Percentiles rank a stretch among this genome's conserved stretches.
Evolutionary conservation across 2,888 invertebrate species (phyloP).

Genomic region (Callyntrura sp.): DNA sequence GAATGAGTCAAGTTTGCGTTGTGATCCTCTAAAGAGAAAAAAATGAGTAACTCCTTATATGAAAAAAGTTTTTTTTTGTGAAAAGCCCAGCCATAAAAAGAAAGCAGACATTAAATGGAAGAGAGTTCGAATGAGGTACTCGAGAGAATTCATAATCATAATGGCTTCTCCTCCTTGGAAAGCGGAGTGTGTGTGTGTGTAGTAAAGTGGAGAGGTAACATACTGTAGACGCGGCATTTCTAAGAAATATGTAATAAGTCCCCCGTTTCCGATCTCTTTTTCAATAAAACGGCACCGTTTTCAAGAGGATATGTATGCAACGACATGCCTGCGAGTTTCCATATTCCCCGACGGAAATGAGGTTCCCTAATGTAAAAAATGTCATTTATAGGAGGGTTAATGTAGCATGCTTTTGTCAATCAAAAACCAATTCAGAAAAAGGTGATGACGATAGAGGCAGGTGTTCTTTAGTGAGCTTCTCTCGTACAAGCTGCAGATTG

Average conservation of each 20-base stretch:
- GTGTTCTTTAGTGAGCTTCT: conserved; percentile 27
- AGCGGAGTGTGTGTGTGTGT: not conserved
- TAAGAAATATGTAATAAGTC: not conserved
- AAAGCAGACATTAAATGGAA: conserved; percentile 19
- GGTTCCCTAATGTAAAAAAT: conserved; percentile 14
- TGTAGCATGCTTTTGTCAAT: conserved; percentile 37
- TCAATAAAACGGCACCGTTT: too few relatives aligned
- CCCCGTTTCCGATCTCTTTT: too few relatives aligned
- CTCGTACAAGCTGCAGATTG: not conserved
- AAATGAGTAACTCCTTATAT: conserved; percentile 56
- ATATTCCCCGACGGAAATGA: not conserved
- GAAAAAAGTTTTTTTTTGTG: conserved; percentile 7
- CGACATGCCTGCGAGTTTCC: not conserved
- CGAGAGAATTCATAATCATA: conserved; percentile 13
- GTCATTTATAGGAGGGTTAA: conserved; percentile 2
- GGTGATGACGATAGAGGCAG: conserved; percentile 33
- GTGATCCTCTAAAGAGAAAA: conserved; percentile 5
- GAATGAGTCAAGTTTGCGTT: conserved; percentile 11
- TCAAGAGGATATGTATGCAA: too few relatives aligned
- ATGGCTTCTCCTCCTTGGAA: not conserved
- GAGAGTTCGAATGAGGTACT: not conserved
- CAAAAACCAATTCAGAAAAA: conserved; percentile 27
- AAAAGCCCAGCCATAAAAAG: conserved; percentile 53
- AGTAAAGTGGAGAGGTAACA: not conserved
- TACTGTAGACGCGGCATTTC: not conserved